Evolutionary conservation across 2,113 vertebrate species (phyloP).

Genomic region (Opisthocomus hoazin): DNA sequence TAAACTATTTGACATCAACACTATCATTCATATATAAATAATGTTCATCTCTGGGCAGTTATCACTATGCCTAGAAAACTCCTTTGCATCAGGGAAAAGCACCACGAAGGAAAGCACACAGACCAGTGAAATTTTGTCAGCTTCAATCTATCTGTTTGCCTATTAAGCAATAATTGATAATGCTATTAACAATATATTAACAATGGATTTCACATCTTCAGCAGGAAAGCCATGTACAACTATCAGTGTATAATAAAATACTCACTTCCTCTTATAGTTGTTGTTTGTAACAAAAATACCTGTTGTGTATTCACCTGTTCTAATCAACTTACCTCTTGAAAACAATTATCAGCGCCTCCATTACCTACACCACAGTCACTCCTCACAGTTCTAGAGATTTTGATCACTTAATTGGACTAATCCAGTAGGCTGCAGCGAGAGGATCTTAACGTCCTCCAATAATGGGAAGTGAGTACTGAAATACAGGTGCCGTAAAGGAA

Average conservation of each 20-base stretch:
- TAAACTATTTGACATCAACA: constrained; percentile 28
- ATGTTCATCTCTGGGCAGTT: background rate
- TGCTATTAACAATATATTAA: background rate
- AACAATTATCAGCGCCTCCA: background rate
- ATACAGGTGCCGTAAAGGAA: background rate
- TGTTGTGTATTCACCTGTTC: background rate
- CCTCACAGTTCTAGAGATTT: background rate
- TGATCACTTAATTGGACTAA: background rate
- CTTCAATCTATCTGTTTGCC: background rate
- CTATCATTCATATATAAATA: constrained; percentile 13
- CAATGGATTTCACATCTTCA: background rate
- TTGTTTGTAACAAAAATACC: background rate
- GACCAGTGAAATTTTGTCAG: background rate
- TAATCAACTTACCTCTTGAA: background rate
- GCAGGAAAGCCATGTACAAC: background rate
- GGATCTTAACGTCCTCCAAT: background rate
- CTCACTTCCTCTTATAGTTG: background rate
- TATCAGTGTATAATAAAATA: background rate
- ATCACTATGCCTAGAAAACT: background rate
- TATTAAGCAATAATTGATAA: background rate
- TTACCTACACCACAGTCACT: background rate
- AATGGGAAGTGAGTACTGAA: background rate
- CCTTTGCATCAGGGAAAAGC: background rate
- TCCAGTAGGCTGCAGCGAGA: background rate
- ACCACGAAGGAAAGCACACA: background rate